Evolutionary conservation across 1,140 invertebrate genomes (phyloP), one percentile per base, ranked within the genome.

Genomic region (Lepidurus couesii): DNA sequence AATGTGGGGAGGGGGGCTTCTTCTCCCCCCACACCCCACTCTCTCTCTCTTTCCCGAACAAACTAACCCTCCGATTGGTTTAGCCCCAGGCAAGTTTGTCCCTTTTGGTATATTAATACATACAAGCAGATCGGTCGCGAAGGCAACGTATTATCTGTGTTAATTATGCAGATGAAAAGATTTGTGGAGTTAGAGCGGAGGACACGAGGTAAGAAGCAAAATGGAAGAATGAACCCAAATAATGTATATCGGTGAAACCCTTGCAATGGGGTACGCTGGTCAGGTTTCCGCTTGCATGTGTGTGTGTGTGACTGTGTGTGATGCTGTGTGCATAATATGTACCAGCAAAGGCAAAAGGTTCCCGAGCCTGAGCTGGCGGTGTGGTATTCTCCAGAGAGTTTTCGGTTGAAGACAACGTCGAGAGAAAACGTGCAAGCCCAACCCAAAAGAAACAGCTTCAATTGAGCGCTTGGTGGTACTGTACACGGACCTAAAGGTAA

Each of bases 221-320:
- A 16, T 8, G 53, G 53, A n/a, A 16, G 13, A 6, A 34, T 4
- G 34, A 4, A 34, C 2, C 4, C 34, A 34, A 34, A 34, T 0
- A 34, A 4, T 34, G 34, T 34, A 34, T 3, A 34, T 4, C 34
- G 34, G 34, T 34, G 34, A 34, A 34, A 34, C 34, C 34, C 8
- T n/a, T 65, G 53, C 21, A 65, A 65, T 21, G 53, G 53, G 16
- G 53, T n/a, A 65, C 53, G n/a, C 53, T 65, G 53, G 53, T 65
- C 53, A 65, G 53, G 53, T 65, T 65, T 65, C n/a, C 16, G 16
- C 21, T 13, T 65, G 53, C 53, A n/a, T 65, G 16, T 21, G 7
- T 13, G 6, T 65, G 53, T 34, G 34, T 34, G 26, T 26, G 26
- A n/a, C n/a, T 26, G 53, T 65, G 53, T 65, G 13, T 65, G 21